phyloP scores from a whole-genome alignment of 2,113 vertebrate genomes.

The Nettapus auritus region DNA sequence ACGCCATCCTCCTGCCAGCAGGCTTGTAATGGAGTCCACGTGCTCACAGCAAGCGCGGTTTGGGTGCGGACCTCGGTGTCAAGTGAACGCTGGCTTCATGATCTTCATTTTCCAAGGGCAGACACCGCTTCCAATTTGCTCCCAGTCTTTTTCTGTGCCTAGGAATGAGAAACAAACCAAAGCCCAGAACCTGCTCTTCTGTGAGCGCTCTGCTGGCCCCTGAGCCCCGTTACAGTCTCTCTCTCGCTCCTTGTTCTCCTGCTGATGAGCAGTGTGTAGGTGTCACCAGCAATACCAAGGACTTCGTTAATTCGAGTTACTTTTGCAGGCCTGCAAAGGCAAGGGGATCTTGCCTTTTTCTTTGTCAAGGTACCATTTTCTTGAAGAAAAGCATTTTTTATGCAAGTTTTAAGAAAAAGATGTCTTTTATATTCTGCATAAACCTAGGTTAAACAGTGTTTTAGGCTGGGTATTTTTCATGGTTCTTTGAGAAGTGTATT shows the following conservation, averaged over 20 bases:
- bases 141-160: not conserved
- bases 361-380: not conserved
- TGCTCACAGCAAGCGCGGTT: not conserved
- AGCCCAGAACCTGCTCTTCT: not conserved
- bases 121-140: not conserved
- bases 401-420: conserved; percentile 1
- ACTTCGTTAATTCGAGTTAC: not conserved
- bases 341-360: not conserved
- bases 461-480: conserved; percentile 6
- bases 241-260: not conserved
- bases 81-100: not conserved
- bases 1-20: fast-evolving
- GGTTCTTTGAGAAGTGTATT: conserved; percentile 67
- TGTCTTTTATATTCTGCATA: not conserved
- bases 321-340: not conserved
- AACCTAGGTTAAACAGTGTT: conserved; percentile 25
- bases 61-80: not conserved
- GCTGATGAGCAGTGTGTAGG: not conserved
- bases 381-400: not conserved
- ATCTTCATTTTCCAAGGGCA: not conserved
- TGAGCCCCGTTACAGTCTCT: not conserved
- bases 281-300: not conserved
- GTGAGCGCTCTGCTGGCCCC: fast-evolving
- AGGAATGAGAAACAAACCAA: not conserved
- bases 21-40: fast-evolving